These are phyloP conservation scores for Monochamus saltuarius DNA, from an alignment of 1,140 invertebrate species.

Conservation along the genomic window DNA sequence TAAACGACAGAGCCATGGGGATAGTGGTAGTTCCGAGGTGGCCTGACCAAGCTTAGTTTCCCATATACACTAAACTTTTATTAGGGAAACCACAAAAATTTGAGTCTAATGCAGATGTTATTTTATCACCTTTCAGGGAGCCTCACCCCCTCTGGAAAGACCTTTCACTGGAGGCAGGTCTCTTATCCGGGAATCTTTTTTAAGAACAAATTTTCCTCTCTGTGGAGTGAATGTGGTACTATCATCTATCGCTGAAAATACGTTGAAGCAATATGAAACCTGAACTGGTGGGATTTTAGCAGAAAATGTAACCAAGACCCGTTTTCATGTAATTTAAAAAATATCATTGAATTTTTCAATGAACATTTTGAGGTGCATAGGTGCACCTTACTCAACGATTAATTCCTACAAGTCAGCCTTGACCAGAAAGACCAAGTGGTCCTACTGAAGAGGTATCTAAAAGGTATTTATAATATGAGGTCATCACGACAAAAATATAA, in stretches of 20 bases:
- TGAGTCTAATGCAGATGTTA: neutral
- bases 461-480: no score
- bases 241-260: neutral
- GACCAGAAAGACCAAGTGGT: no score
- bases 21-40: conserved; percentile 19
- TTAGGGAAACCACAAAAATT: neutral
- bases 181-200: no score
- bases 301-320: no score
- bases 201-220: neutral
- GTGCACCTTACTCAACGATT: no score
- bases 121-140: neutral
- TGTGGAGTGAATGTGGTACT: neutral
- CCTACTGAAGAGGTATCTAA: no score
- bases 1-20: conserved; percentile 19
- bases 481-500: no score
- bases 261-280: neutral
- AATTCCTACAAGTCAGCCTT: conserved; percentile 3
- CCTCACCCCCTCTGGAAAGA: neutral
- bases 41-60: conserved; percentile 13
- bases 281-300: conserved; percentile 2
- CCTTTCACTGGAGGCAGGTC: no score
- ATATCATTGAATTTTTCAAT: neutral
- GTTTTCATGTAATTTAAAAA: neutral
- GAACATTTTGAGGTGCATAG: neutral
- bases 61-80: neutral